Evolutionary conservation across 1,140 invertebrate species (phyloP).

Genomic region (Macrocentrus cingulum): DNA sequence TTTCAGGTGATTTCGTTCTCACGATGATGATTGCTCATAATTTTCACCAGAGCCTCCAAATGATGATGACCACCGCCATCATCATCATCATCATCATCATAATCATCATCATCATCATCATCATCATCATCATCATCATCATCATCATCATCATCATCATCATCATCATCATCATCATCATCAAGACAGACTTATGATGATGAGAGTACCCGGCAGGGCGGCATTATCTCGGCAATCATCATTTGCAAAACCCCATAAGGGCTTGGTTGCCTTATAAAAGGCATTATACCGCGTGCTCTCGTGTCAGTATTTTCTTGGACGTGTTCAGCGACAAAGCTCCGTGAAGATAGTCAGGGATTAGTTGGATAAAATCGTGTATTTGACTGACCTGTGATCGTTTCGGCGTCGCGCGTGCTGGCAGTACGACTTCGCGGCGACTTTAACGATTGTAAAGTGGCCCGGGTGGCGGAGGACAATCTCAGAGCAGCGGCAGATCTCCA

Average conservation of each 20-base stretch:
- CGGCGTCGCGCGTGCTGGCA: conserved; percentile 53
- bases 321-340: conserved; percentile 11
- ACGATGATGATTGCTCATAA: not conserved
- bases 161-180: conserved; percentile 29
- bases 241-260: conserved; percentile 31
- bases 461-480: conserved; percentile 50
- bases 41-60: not conserved
- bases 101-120: no score
- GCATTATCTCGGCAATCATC: conserved; percentile 32
- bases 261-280: conserved; percentile 33
- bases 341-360: conserved; percentile 14
- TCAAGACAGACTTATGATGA: conserved; percentile 22
- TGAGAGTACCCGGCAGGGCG: conserved; percentile 11
- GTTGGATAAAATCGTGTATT: conserved; percentile 11
- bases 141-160: conserved; percentile 28
- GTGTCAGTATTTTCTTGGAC: conserved; percentile 34
- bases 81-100: conserved; percentile 9
- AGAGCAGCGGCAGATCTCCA: conserved; percentile 43
- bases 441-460: conserved; percentile 47
- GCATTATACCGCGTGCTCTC: conserved; percentile 17
- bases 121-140: conserved; percentile 30
- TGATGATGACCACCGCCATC: conserved; percentile 27
- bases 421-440: conserved; percentile 38
- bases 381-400: conserved; percentile 60
- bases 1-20: no score